Conservation (phyloP, 2,797 vertebrate species). For the Aldrovandia affinis region DNA sequence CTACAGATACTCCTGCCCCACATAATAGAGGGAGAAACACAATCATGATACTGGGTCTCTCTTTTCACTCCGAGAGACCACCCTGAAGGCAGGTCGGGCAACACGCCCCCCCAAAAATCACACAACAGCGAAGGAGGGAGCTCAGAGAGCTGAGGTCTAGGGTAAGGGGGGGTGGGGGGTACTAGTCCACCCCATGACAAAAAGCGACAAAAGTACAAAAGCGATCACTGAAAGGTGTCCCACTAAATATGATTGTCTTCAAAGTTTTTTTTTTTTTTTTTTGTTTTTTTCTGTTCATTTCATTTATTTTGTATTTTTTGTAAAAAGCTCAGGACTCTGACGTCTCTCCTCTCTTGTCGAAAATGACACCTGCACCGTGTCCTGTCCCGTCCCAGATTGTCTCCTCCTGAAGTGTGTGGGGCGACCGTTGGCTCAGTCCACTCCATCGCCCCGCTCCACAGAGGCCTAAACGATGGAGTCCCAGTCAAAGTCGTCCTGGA, state of each 20-base stretch:
- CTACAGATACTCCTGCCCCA: background rate
- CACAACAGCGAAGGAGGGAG: conserved; percentile 74
- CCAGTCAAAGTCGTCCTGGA: conserved; percentile 94
- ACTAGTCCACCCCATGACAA: conserved; percentile 69
- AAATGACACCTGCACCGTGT: conserved; percentile 59
- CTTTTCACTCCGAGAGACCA: conserved; percentile 69
- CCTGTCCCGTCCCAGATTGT: conserved; percentile 63
- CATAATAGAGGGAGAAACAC: conserved; percentile 26
- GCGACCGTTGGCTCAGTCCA: conserved; percentile 56
- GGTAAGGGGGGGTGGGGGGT: conserved; percentile 43
- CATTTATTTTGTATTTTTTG: conserved; percentile 54
- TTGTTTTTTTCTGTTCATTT: conserved; percentile 58
- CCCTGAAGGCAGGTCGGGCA: conserved; percentile 79
- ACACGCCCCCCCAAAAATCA: conserved; percentile 75
- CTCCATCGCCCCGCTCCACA: conserved; percentile 54
- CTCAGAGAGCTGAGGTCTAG: conserved; percentile 50
- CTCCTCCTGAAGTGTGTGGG: conserved; percentile 55
- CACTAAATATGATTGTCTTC: conserved; percentile 91
- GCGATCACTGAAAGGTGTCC: conserved; percentile 77
- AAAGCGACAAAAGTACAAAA: conserved; percentile 63
- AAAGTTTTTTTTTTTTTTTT: conserved; percentile 73
- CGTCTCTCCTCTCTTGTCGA: conserved; percentile 55
- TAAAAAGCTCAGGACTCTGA: conserved; percentile 73
- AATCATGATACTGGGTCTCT: conserved; percentile 54
- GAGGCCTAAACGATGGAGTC: conserved; percentile 89